phyloP scores from a whole-genome alignment of 2,888 invertebrate genomes.

The Zeuzera pyrina region DNA sequence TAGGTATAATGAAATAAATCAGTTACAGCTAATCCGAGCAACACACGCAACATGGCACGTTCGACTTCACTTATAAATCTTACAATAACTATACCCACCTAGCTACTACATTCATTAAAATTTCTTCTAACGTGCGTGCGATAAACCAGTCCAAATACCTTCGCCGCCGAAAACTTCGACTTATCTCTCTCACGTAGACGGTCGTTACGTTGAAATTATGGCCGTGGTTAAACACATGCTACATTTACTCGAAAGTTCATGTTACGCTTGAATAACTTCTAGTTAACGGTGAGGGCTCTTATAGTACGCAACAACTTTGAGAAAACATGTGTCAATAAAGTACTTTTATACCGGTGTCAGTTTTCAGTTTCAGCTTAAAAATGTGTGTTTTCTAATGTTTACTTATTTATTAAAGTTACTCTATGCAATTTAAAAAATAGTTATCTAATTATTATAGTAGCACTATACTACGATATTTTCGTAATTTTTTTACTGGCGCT shows the following conservation, averaged over 20 bases:
- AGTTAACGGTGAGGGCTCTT: slow-evolving; percentile 44
- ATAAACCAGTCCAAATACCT: slow-evolving; percentile 51
- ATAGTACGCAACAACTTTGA: no score
- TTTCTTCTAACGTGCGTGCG: slow-evolving; percentile 64
- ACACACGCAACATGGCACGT: slow-evolving; percentile 25
- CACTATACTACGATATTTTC: no score
- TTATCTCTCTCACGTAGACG: slow-evolving; percentile 67
- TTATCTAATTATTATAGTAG: no score
- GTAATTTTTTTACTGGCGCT: no score
- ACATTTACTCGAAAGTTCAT: slow-evolving; percentile 68
- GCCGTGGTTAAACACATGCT: slow-evolving; percentile 68
- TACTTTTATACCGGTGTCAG: no score
- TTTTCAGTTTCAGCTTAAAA: no score
- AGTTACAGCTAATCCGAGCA: slow-evolving; percentile 20
- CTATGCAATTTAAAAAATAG: no score
- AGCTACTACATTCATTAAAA: slow-evolving; percentile 49
- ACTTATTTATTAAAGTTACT: no score
- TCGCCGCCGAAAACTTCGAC: slow-evolving; percentile 60
- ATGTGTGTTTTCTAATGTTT: no score
- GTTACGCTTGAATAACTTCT: slow-evolving; percentile 59
- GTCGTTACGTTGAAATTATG: slow-evolving; percentile 66
- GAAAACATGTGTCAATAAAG: no score
- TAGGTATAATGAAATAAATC: no score
- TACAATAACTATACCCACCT: slow-evolving; percentile 41
- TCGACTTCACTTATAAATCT: slow-evolving; percentile 38